Conservation (phyloP, 2,113 vertebrate genomes). For the Neogale vison region DNA sequence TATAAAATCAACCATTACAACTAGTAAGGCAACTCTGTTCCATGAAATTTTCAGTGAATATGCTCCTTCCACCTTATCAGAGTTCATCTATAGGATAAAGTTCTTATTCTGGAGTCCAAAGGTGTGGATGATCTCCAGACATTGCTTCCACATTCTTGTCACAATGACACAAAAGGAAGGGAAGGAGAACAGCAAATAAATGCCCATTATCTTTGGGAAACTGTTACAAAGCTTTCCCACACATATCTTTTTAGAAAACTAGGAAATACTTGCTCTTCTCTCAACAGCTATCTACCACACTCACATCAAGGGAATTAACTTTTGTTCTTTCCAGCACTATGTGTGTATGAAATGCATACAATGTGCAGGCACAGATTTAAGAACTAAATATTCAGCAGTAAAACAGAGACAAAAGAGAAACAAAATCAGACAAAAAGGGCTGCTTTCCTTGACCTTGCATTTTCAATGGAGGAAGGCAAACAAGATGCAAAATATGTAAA, state of each 20-base stretch:
- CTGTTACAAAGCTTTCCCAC: rapidly evolving
- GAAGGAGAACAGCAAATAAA: not conserved
- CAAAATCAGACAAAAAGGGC: not conserved
- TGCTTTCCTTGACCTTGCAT: too few relatives aligned
- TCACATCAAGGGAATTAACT: not conserved
- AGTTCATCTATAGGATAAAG: not conserved
- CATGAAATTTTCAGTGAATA: not conserved
- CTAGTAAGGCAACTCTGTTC: not conserved
- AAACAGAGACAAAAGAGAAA: not conserved
- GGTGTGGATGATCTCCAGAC: not conserved
- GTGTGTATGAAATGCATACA: not conserved
- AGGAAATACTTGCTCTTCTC: not conserved
- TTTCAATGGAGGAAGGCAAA: not conserved
- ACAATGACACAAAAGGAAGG: not conserved
- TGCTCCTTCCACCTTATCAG: not conserved
- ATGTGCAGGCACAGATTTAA: not conserved
- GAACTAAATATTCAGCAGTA: not conserved
- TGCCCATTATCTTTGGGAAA: not conserved
- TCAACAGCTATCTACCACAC: not conserved
- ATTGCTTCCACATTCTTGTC: not conserved
- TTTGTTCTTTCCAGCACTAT: not conserved
- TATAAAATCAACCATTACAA: not conserved
- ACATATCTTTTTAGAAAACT: not conserved
- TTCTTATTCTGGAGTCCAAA: not conserved
- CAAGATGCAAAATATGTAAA: not conserved